phyloP scores from a whole-genome alignment of 2,888 invertebrate genomes.

The Colostygia pectinataria region DNA sequence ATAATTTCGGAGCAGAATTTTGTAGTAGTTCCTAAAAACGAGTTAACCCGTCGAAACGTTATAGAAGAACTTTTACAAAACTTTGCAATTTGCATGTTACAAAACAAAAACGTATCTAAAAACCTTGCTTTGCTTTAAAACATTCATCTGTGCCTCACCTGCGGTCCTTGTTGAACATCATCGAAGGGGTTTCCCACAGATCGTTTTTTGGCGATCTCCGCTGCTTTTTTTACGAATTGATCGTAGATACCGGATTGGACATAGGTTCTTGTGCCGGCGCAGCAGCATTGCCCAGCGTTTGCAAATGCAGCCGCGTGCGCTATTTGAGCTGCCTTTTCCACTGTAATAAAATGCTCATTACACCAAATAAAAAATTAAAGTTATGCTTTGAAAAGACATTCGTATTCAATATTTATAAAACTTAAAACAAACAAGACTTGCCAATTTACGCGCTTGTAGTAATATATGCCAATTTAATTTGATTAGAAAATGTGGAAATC shows the following conservation, averaged over 20 bases:
- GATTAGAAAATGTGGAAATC: too few species aligned
- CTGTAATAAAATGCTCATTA: conserved; percentile 41
- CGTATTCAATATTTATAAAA: too few species aligned
- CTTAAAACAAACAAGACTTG: too few species aligned
- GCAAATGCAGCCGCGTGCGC: conserved; percentile 73
- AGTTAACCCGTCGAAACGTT: too few species aligned
- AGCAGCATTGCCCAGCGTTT: conserved; percentile 73
- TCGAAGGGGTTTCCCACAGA: conserved; percentile 94
- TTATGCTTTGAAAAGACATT: too few species aligned
- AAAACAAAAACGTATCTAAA: not conserved
- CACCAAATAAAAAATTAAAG: conserved; percentile 7
- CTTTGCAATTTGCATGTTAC: too few species aligned
- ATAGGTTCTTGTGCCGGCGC: conserved; percentile 94
- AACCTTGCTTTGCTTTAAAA: not conserved
- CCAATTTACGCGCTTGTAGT: too few species aligned
- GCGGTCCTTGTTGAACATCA: conserved; percentile 91
- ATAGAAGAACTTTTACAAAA: too few species aligned
- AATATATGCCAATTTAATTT: too few species aligned
- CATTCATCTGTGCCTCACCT: conserved; percentile 71
- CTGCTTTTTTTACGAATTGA: conserved; percentile 90
- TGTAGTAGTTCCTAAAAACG: too few species aligned
- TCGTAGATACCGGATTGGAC: conserved; percentile 95
- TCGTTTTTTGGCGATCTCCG: conserved; percentile 85
- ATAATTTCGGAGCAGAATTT: too few species aligned
- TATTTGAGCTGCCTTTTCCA: conserved; percentile 70